Percentiles rank a stretch among this genome's conserved stretches.
Conservation (phyloP, 2,888 invertebrate species). For the Dysmachus trigonus region DNA sequence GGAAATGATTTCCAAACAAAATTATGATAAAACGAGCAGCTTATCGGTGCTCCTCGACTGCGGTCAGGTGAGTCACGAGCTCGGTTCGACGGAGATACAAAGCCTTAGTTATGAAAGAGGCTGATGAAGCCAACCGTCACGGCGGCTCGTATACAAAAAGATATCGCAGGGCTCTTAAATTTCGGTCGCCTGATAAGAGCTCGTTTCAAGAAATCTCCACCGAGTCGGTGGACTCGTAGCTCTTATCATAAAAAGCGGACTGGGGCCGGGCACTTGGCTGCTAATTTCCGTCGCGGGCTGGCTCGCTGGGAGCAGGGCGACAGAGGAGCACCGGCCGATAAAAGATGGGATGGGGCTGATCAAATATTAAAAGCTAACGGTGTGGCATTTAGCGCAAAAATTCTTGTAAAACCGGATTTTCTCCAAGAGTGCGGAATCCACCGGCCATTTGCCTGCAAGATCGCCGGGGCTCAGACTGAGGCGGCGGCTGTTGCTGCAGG, state of each 20-base stretch:
- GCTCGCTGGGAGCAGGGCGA: background rate
- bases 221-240: background rate
- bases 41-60: background rate
- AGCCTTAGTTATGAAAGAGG: background rate
- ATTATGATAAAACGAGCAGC: background rate
- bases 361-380: slow-evolving; percentile 37
- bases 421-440: slow-evolving; percentile 18
- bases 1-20: slow-evolving; percentile 35
- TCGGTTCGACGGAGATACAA: background rate
- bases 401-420: slow-evolving; percentile 40
- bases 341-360: background rate
- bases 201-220: background rate
- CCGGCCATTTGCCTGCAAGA: background rate
- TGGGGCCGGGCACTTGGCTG: background rate
- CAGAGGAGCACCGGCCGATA: background rate
- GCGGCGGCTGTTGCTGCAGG: background rate
- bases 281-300: background rate
- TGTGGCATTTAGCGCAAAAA: slow-evolving; percentile 12
- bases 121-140: background rate
- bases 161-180: background rate
- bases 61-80: slow-evolving; percentile 19
- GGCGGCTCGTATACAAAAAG: background rate
- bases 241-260: background rate
- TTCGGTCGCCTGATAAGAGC: background rate
- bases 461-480: background rate